Base-by-base conservation (phyloP, 2,888 invertebrate species). In the Limnephilus marmoratus region DNA sequence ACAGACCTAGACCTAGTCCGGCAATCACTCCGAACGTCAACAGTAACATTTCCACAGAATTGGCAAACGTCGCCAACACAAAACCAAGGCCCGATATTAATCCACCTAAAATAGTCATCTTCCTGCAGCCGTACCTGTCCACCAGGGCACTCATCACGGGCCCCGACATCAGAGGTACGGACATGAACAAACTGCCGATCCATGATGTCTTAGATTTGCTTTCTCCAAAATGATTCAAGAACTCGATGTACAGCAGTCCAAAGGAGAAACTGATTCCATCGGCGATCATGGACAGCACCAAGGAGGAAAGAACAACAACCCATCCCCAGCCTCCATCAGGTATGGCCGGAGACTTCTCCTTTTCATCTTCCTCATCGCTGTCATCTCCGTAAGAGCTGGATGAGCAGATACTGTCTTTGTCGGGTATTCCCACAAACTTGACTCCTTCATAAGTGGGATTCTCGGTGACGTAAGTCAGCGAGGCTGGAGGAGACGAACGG, bases 221-320 rank as follows among this genome's bases (percentile, higher is more conserved):
- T 53, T 98, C 98, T 91, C 97, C 96, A 95, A 99, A 99, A 94
- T 98, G 97, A 87, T 97, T 96, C 86, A 98, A 96, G 94, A 99
- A 97, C 94, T 98, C 98, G 0, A 98, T 97, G 94, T 98, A 98
- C 13, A 99, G 96, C 31, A 99, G 96, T 0, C 99, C 99, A 95
- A 99, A 99, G 1, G 98, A 98, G 95, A 99, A 99, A 90, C 98
- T 98, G 92, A 99, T 97, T 0, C 99, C 99, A 95, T 99, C 99
- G 81, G 98, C 98, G 89, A 99, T 98, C 96, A 98, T 97, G 34
- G 98, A 98, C 92, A 99, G 97, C 83, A 98, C 95, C 94, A 99
- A 97, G 0, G 98, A 98, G 5, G 98, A 97, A 81, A 98, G 95
- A 0, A 99, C 99, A 1, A 99, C 98, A 34, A 98, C 96, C 99